These are phyloP conservation scores for Stichopus horrens DNA, from an alignment of 53 echinoderm and acorn worm species.

Conservation along the genomic window DNA sequence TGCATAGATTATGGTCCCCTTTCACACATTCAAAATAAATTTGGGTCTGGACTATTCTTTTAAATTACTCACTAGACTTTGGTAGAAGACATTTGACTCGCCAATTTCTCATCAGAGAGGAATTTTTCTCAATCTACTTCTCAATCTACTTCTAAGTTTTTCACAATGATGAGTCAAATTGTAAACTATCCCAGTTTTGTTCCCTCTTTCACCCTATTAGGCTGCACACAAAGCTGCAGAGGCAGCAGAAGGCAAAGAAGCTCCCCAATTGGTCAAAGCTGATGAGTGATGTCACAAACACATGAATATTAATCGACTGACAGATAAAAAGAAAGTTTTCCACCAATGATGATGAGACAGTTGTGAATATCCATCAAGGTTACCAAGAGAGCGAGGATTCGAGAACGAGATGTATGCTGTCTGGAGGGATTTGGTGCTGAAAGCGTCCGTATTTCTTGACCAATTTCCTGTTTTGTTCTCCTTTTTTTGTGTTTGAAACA, in stretches of 20 bases:
- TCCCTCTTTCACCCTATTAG: conserved; percentile 47
- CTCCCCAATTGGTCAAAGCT: conserved; percentile 70
- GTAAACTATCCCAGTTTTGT: background rate
- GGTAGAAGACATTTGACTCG: no score
- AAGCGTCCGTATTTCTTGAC: background rate
- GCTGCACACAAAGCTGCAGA: conserved; percentile 92
- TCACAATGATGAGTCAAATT: no score
- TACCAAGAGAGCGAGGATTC: background rate
- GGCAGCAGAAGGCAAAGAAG: conserved; percentile 74
- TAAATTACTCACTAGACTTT: no score
- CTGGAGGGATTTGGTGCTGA: background rate
- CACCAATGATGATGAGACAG: background rate
- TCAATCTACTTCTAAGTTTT: no score
- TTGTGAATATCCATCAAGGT: background rate
- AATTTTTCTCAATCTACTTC: no score
- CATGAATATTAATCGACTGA: conserved; percentile 15
- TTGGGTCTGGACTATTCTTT: no score
- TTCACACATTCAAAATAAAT: no score
- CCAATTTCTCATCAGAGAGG: no score
- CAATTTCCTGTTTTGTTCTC: background rate
- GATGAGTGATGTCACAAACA: conserved; percentile 12
- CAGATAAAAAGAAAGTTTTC: background rate
- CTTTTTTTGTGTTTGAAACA: background rate
- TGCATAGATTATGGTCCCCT: no score
- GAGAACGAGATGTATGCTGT: background rate